Evolutionary conservation across 2,888 invertebrate genomes (phyloP).

Genomic region (Meghimatium bilineatum): DNA sequence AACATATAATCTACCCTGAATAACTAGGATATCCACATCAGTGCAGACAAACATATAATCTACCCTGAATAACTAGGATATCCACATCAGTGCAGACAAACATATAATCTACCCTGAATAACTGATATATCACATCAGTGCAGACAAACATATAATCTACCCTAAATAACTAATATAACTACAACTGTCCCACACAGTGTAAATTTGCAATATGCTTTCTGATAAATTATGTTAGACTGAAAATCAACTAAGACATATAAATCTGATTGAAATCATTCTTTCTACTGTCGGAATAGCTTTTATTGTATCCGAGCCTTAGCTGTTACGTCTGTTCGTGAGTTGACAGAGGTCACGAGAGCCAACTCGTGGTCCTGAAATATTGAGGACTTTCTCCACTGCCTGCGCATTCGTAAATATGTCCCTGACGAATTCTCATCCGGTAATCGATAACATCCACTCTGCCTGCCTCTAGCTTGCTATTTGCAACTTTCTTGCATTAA

Average conservation of each 20-base stretch:
- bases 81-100: too few relatives aligned
- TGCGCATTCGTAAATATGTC: neutral
- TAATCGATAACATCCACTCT: slow-evolving; percentile 5
- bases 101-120: too few relatives aligned
- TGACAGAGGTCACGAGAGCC: slow-evolving; percentile 13
- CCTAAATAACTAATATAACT: too few relatives aligned
- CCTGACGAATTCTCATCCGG: neutral
- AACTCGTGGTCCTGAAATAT: neutral
- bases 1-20: too few relatives aligned
- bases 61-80: too few relatives aligned
- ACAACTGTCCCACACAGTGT: too few relatives aligned
- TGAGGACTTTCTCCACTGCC: neutral
- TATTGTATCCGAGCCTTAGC: neutral
- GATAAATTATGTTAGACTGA: too few relatives aligned
- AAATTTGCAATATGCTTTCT: too few relatives aligned
- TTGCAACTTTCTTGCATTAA: neutral
- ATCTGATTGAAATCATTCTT: neutral
- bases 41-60: too few relatives aligned
- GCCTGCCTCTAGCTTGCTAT: neutral
- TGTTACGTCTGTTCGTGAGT: neutral
- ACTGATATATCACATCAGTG: too few relatives aligned
- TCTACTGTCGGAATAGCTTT: neutral
- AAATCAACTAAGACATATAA: neutral
- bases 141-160: too few relatives aligned
- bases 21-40: too few relatives aligned